A percentile compares a stretch with the other conserved stretches of the same genome.
Evolutionary conservation across 2,797 vertebrate species (phyloP).

Genomic region (Oophaga sylvatica): DNA sequence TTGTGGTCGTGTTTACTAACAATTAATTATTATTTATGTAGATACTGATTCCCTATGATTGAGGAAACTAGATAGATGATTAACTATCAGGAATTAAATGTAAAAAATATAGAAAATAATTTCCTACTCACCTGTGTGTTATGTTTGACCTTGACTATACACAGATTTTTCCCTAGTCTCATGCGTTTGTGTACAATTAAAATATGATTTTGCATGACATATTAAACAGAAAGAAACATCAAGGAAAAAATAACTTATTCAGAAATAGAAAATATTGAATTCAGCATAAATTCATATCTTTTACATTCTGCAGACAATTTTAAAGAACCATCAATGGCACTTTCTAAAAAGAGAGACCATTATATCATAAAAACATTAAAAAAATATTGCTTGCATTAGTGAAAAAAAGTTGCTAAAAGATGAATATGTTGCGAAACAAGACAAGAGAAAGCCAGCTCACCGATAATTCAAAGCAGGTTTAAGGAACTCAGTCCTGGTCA

Average conservation of each 20-base stretch:
- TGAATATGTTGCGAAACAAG: too few species aligned
- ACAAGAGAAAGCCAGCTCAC: too few species aligned
- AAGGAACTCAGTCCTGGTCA: too few species aligned
- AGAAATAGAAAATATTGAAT: neutral
- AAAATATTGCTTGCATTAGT: too few species aligned
- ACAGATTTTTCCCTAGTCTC: neutral
- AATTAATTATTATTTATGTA: neutral
- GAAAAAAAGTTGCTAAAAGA: too few species aligned
- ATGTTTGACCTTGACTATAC: neutral
- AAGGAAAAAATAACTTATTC: neutral
- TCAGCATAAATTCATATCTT: neutral
- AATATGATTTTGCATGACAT: neutral
- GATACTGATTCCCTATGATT: neutral
- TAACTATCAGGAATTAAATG: neutral
- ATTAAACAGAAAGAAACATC: neutral
- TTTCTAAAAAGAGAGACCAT: neutral
- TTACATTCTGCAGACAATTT: neutral
- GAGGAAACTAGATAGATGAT: neutral
- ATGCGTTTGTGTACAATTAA: neutral
- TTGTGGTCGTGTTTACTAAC: neutral
- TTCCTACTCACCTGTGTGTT: neutral
- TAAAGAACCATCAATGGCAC: neutral
- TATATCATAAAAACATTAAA: too few species aligned
- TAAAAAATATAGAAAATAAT: neutral
- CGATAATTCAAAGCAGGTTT: too few species aligned